phyloP scores from a whole-genome alignment of 2,797 vertebrate species.

The Catharus ustulatus region DNA sequence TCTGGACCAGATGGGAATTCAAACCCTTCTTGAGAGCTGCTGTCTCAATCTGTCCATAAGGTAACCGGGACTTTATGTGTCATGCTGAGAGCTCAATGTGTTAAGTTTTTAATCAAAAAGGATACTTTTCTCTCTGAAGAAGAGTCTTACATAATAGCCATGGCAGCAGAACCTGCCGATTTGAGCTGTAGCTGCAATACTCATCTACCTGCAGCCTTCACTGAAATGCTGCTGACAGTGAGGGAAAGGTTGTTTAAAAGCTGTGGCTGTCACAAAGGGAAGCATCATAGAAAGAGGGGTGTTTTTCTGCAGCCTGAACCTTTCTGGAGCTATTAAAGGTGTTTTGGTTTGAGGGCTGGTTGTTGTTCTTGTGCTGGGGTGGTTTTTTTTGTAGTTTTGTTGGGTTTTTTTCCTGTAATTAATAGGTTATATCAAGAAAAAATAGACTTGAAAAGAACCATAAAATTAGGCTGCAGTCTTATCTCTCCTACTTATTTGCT shows the following conservation, averaged over 20 bases:
- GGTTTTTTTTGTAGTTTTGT: not conserved
- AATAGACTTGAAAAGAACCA: not conserved
- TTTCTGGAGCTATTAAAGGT: not conserved
- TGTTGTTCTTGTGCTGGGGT: not conserved
- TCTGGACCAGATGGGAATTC: not conserved
- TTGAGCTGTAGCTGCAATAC: not conserved
- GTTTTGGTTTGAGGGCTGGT: accelerated
- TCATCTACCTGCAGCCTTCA: not conserved
- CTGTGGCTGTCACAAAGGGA: not conserved
- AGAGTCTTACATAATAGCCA: not conserved
- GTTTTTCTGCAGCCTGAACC: not conserved
- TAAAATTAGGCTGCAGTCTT: not conserved
- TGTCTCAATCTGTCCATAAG: not conserved
- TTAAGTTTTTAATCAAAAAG: not conserved
- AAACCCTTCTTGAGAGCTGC: not conserved
- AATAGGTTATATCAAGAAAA: not conserved
- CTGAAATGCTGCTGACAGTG: not conserved
- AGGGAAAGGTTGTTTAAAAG: not conserved
- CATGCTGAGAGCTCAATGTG: not conserved
- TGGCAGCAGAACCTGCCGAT: not conserved
- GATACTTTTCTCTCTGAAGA: not conserved
- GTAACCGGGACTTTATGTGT: not conserved
- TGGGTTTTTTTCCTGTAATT: not conserved
- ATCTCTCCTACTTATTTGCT: not conserved
- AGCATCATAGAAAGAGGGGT: not conserved